A percentile compares a stretch with the other conserved stretches of the same genome.
Conservation (phyloP, 2,797 vertebrate genomes). For the Scarus forsteni region DNA sequence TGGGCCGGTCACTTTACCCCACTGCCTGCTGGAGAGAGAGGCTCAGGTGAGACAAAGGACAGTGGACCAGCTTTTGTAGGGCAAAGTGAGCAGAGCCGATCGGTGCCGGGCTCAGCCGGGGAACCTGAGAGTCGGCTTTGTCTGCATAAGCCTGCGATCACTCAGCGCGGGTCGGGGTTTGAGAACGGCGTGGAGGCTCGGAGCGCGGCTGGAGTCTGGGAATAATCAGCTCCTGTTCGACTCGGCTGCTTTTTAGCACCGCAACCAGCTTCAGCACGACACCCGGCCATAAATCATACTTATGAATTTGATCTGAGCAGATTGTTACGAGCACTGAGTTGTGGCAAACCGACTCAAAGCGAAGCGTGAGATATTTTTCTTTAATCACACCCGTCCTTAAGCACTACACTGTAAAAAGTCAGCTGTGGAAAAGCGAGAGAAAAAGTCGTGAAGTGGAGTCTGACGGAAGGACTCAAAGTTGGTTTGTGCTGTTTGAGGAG, state of each 20-base stretch:
- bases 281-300: constrained; percentile 69
- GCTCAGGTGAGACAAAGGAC: constrained; percentile 46
- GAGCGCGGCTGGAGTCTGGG: constrained; percentile 62
- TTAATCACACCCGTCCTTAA: constrained; percentile 33
- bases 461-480: background rate
- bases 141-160: constrained; percentile 82
- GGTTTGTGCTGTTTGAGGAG: too few species aligned
- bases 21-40: constrained; percentile 3
- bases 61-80: constrained; percentile 54
- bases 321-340: constrained; percentile 56
- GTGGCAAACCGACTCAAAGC: constrained; percentile 47
- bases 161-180: constrained; percentile 78
- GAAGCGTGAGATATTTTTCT: constrained; percentile 36
- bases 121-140: constrained; percentile 77
- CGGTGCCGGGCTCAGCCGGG: constrained; percentile 42
- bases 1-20: background rate
- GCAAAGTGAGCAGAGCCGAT: constrained; percentile 47
- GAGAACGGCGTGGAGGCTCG: constrained; percentile 69
- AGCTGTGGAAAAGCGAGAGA: background rate
- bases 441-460: background rate
- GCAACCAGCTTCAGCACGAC: constrained; percentile 50
- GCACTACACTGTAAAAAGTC: constrained; percentile 16
- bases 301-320: constrained; percentile 62
- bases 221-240: constrained; percentile 77
- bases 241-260: constrained; percentile 47